A percentile compares a stretch with the other conserved stretches of the same genome.
Conservation (phyloP, 2,888 invertebrate genomes). For the Tenthredo scrophulariae region DNA sequence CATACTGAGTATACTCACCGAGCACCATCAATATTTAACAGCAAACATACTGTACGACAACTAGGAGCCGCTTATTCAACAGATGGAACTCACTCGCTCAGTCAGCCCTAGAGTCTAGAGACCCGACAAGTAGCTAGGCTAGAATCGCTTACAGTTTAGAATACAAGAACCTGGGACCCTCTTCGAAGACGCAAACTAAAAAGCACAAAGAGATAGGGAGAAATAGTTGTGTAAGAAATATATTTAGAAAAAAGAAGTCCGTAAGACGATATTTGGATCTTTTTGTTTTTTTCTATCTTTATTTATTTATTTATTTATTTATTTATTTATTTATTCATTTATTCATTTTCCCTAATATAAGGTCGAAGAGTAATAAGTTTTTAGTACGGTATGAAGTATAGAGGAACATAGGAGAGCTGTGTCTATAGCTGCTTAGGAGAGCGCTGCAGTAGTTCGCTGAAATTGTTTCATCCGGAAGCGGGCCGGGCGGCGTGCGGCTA, state of each 20-base stretch:
- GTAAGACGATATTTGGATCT: not conserved
- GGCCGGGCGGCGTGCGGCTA: not conserved
- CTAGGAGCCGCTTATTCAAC: slow-evolving; percentile 25
- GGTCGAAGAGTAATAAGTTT: too few relatives aligned
- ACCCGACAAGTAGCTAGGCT: not conserved
- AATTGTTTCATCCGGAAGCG: slow-evolving; percentile 11
- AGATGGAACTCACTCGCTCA: slow-evolving; percentile 16
- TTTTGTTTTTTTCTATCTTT: too few relatives aligned
- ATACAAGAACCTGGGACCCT: not conserved
- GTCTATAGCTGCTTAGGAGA: not conserved
- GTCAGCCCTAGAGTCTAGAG: too few relatives aligned
- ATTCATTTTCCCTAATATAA: too few relatives aligned
- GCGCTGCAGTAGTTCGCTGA: not conserved
- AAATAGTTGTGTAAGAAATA: not conserved
- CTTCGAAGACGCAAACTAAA: not conserved
- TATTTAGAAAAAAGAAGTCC: not conserved
- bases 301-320: too few relatives aligned
- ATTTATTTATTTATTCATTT: too few relatives aligned
- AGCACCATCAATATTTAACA: slow-evolving; percentile 35
- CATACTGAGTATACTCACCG: not conserved
- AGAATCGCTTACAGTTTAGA: not conserved
- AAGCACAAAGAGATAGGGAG: not conserved
- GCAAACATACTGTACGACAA: slow-evolving; percentile 17
- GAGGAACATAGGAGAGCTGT: not conserved
- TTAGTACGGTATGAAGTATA: too few relatives aligned